Percentiles rank a stretch among this genome's conserved stretches.
Evolutionary conservation across 2,797 vertebrate species (phyloP).

Genomic region (Helarctos malayanus): DNA sequence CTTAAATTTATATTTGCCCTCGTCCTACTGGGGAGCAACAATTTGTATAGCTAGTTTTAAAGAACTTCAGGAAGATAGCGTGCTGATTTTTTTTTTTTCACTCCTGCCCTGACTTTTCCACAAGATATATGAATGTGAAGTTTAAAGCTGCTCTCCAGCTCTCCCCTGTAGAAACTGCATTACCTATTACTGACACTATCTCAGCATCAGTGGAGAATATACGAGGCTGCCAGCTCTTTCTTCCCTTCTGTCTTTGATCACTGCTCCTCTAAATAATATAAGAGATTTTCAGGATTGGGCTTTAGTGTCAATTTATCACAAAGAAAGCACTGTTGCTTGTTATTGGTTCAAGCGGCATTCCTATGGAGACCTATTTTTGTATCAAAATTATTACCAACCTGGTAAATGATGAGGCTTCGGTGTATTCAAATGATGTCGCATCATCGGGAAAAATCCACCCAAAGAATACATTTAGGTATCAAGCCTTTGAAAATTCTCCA

Average conservation of each 20-base stretch:
- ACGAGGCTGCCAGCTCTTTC: conserved; percentile 79
- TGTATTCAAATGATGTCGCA: conserved; percentile 58
- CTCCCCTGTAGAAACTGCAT: conserved; percentile 74
- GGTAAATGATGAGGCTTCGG: conserved; percentile 49
- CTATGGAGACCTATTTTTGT: conserved; percentile 74
- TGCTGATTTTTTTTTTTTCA: conserved; percentile 68
- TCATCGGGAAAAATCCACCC: neutral
- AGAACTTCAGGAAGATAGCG: neutral
- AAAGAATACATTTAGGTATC: conserved; percentile 65
- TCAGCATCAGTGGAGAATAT: conserved; percentile 80
- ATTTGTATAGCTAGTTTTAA: conserved; percentile 3
- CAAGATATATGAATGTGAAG: conserved; percentile 80
- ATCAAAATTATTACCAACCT: conserved; percentile 69
- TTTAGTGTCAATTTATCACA: conserved; percentile 84
- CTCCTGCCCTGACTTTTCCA: conserved; percentile 69
- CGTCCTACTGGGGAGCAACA: neutral
- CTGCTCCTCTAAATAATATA: conserved; percentile 86
- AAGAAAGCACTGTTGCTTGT: conserved; percentile 79
- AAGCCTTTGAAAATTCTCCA: conserved; percentile 76
- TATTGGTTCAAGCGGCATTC: conserved; percentile 77
- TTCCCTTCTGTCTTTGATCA: conserved; percentile 84
- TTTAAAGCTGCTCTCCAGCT: conserved; percentile 80
- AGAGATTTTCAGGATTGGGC: conserved; percentile 82
- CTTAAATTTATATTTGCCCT: neutral
- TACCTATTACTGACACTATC: conserved; percentile 76